These are phyloP conservation scores for Sebastiscus tertius DNA, from an alignment of 2,797 vertebrate genomes.

Conservation along the genomic window DNA sequence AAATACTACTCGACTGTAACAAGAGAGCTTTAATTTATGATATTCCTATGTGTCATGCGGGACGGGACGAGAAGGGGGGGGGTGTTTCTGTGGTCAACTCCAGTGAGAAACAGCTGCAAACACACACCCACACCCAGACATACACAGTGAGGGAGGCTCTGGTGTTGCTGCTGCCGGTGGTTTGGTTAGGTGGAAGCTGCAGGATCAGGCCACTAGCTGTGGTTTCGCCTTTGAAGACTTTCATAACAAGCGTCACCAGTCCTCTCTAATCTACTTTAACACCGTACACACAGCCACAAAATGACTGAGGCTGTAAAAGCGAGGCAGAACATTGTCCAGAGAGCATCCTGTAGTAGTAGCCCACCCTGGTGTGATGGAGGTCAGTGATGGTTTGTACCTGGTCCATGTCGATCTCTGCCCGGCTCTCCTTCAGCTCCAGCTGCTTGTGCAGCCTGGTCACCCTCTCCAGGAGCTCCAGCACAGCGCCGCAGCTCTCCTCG, in stretches of 20 bases:
- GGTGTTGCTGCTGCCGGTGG: conserved; percentile 28
- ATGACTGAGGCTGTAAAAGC: conserved; percentile 29
- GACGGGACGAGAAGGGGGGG: conserved; percentile 30
- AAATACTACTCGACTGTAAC: conserved; percentile 55
- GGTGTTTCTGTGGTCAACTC: conserved; percentile 63
- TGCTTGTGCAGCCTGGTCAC: conserved; percentile 81
- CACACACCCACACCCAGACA: conserved; percentile 27
- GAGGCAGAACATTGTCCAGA: conserved; percentile 26
- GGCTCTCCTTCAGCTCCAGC: conserved; percentile 82
- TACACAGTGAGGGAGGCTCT: conserved; percentile 24
- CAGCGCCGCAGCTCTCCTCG: conserved; percentile 70
- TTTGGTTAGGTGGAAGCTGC: conserved; percentile 58
- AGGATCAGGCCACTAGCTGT: conserved; percentile 52
- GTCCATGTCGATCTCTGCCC: conserved; percentile 73
- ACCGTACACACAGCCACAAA: conserved; percentile 28
- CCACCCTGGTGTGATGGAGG: conserved; percentile 29
- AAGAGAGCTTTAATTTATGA: conserved; percentile 58
- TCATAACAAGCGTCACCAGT: conserved; percentile 62
- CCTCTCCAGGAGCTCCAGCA: conserved; percentile 80
- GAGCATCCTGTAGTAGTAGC: background rate
- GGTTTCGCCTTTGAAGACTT: conserved; percentile 74
- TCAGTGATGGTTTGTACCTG: conserved; percentile 69
- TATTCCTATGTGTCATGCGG: conserved; percentile 49
- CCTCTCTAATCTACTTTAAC: conserved; percentile 69
- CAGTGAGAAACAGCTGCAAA: conserved; percentile 68